Evolutionary conservation across 2,797 vertebrate species (phyloP).

Genomic region (Chlorospingus flavigularis): DNA sequence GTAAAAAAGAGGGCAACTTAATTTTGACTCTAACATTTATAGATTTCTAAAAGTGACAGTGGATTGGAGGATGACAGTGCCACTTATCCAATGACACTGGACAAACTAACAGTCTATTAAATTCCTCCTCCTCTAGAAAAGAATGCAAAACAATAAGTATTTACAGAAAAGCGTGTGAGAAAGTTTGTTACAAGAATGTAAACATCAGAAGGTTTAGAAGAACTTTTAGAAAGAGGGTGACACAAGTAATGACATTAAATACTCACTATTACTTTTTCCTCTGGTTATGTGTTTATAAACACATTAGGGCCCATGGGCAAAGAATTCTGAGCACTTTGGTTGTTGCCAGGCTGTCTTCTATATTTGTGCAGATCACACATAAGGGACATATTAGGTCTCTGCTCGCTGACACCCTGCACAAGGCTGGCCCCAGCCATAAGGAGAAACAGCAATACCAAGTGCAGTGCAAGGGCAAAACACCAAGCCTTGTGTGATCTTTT

Average conservation of each 20-base stretch:
- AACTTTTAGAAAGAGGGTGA: neutral
- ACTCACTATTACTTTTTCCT: neutral
- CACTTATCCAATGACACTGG: neutral
- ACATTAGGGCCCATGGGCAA: neutral
- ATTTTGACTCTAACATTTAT: neutral
- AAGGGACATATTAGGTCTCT: neutral
- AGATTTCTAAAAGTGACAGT: neutral
- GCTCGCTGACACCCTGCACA: neutral
- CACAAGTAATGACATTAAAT: neutral
- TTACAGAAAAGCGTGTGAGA: neutral
- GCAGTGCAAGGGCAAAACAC: accelerated
- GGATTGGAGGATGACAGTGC: neutral
- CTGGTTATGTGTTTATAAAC: neutral
- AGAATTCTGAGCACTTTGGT: neutral
- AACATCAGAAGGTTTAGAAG: neutral
- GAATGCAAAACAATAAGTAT: neutral
- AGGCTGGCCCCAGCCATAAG: neutral
- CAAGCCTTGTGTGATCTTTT: neutral
- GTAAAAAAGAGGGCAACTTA: neutral
- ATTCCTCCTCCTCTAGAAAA: neutral
- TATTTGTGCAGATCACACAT: neutral
- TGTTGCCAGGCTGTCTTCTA: neutral
- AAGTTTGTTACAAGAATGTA: neutral
- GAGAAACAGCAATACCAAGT: neutral
- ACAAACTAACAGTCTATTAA: neutral